phyloP scores from a whole-genome alignment of 2,888 invertebrate species.

The Caenorhabditis panamensis region DNA sequence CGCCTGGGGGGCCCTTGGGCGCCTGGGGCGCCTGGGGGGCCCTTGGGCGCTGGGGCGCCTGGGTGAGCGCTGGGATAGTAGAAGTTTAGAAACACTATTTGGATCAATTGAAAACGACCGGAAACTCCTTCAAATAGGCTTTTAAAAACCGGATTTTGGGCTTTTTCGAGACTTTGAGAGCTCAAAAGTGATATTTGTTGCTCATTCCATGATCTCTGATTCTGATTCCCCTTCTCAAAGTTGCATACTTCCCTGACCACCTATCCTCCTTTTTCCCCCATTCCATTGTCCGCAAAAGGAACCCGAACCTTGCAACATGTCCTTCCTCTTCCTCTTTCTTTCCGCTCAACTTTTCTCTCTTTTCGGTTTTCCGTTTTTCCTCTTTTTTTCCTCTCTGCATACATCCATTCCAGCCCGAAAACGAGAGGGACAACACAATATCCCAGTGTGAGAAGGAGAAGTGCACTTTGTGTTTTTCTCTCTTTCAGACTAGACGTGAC shows the following conservation, averaged over 20 bases:
- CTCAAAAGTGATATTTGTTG: no score
- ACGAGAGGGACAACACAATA: background rate
- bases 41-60: no score
- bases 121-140: no score
- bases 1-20: no score
- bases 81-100: no score
- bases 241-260: background rate
- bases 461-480: conserved; percentile 50
- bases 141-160: no score
- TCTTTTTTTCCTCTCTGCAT: conserved; percentile 3
- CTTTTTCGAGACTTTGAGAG: no score
- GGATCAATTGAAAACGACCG: no score
- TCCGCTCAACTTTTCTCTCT: conserved; percentile 13
- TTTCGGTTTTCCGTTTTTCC: conserved; percentile 3
- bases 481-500: conserved; percentile 14
- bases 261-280: background rate
- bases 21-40: no score
- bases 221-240: background rate
- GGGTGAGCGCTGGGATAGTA: no score
- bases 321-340: conserved; percentile 17
- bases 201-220: no score
- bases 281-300: background rate
- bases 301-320: conserved; percentile 41
- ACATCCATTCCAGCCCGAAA: background rate
- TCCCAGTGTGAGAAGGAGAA: background rate